Evolutionary conservation across 2,888 invertebrate genomes (phyloP).

Genomic region (Yponomeuta plumbellus): DNA sequence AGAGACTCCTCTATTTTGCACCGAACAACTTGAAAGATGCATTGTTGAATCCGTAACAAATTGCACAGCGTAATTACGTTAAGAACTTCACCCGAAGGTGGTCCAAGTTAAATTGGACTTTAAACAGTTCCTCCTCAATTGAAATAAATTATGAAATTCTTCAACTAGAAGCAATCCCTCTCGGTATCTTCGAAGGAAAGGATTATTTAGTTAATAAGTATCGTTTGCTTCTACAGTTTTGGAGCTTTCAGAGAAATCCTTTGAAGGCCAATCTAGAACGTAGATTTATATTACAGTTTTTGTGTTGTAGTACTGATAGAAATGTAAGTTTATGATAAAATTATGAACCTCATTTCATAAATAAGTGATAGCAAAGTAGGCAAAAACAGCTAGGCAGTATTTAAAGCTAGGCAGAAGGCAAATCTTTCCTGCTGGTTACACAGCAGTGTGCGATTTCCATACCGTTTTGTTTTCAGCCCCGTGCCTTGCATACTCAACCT

Average conservation of each 20-base stretch:
- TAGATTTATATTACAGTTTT: too few relatives aligned
- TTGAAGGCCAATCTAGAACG: too few relatives aligned
- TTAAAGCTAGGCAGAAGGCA: background rate
- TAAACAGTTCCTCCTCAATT: slow-evolving; percentile 42
- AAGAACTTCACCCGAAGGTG: slow-evolving; percentile 35
- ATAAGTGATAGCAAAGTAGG: too few relatives aligned
- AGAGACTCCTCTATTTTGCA: slow-evolving; percentile 63
- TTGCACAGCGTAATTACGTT: slow-evolving; percentile 65
- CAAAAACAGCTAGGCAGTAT: background rate
- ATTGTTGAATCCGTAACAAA: slow-evolving; percentile 75
- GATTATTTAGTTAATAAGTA: too few relatives aligned
- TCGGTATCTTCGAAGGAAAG: too few relatives aligned
- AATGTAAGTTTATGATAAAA: too few relatives aligned
- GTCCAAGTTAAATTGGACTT: slow-evolving; percentile 52
- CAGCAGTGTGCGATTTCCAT: slow-evolving; percentile 9
- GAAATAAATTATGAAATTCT: slow-evolving; percentile 39
- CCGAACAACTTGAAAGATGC: slow-evolving; percentile 69
- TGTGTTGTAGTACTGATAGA: too few relatives aligned
- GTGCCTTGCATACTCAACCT: slow-evolving; percentile 15
- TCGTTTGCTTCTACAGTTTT: too few relatives aligned
- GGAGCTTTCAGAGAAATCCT: too few relatives aligned
- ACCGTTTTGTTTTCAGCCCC: slow-evolving; percentile 14
- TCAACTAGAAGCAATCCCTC: slow-evolving; percentile 20
- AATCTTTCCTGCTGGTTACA: background rate
- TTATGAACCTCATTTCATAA: too few relatives aligned